These are phyloP conservation scores for Graptemys geographica DNA, from an alignment of 2,797 vertebrate species.

Conservation along the genomic window DNA sequence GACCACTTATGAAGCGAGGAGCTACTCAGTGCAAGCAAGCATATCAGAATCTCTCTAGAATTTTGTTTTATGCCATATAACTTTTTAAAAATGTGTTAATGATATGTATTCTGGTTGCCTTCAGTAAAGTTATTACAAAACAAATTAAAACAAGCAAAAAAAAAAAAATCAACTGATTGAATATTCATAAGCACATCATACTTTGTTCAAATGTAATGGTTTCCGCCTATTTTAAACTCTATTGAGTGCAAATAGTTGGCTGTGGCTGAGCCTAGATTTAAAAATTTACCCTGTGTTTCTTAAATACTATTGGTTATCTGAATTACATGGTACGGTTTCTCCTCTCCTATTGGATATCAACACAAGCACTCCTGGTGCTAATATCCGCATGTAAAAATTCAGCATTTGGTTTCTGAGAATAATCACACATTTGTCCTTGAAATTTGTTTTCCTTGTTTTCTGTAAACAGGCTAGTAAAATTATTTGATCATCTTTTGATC, in stretches of 20 bases:
- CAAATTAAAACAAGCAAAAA: background rate
- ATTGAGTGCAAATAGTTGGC: background rate
- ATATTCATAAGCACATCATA: background rate
- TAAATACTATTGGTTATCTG: background rate
- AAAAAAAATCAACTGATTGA: background rate
- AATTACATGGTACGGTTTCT: background rate
- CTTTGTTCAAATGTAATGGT: background rate
- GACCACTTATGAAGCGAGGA: background rate
- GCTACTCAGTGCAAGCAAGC: rapidly evolving
- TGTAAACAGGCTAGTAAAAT: background rate
- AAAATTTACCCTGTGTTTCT: background rate
- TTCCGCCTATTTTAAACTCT: background rate
- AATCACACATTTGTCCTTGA: background rate
- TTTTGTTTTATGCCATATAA: background rate
- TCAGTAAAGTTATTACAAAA: background rate
- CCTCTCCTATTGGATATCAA: background rate
- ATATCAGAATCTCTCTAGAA: background rate
- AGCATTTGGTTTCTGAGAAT: background rate
- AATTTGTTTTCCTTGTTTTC: background rate
- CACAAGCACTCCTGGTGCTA: background rate
- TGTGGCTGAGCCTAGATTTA: background rate
- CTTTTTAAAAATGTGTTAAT: background rate
- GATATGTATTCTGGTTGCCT: background rate
- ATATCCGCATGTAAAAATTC: background rate
- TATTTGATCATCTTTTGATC: background rate